These are phyloP conservation scores for Podarcis siculus DNA, from an alignment of 2,797 vertebrate species.

Conservation along the genomic window DNA sequence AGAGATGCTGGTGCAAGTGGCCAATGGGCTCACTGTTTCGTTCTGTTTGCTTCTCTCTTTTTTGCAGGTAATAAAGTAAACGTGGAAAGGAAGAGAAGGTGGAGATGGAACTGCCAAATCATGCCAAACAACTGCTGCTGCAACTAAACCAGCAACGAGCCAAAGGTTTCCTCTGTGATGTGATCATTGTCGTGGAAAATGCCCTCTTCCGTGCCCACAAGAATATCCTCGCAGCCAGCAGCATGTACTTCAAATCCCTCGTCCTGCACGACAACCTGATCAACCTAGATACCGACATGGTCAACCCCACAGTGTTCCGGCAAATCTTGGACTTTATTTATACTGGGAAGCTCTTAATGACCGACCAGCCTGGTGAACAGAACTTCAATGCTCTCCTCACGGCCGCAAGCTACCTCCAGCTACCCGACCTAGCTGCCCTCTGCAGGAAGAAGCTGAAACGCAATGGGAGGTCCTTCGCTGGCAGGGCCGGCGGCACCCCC, in stretches of 20 bases:
- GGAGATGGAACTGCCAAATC: slow-evolving; percentile 99
- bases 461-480: slow-evolving; percentile 85
- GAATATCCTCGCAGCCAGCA: slow-evolving; percentile 96
- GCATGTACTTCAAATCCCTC: slow-evolving; percentile 98
- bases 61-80: slow-evolving; percentile 86
- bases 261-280: slow-evolving; percentile 99
- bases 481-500: slow-evolving; percentile 83
- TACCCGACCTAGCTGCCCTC: slow-evolving; percentile 94
- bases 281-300: slow-evolving; percentile 98
- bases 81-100: slow-evolving; percentile 85
- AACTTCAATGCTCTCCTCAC: slow-evolving; percentile 94
- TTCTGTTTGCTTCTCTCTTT: slow-evolving; percentile 56
- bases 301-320: slow-evolving; percentile 94
- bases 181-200: slow-evolving; percentile 98
- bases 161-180: slow-evolving; percentile 98
- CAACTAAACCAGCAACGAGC: slow-evolving; percentile 99
- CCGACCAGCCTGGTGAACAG: slow-evolving; percentile 91
- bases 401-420: slow-evolving; percentile 99
- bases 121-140: slow-evolving; percentile 98
- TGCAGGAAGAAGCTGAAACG: slow-evolving; percentile 97
- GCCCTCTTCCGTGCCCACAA: slow-evolving; percentile 98
- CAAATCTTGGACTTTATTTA: slow-evolving; percentile 99
- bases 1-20: neutral
- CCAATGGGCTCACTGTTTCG: slow-evolving; percentile 41
- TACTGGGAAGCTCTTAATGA: slow-evolving; percentile 92